Percentiles rank a stretch among this genome's conserved stretches.
Evolutionary conservation across 2,888 invertebrate genomes (phyloP).

Genomic region (Seladonia tumulorum): DNA sequence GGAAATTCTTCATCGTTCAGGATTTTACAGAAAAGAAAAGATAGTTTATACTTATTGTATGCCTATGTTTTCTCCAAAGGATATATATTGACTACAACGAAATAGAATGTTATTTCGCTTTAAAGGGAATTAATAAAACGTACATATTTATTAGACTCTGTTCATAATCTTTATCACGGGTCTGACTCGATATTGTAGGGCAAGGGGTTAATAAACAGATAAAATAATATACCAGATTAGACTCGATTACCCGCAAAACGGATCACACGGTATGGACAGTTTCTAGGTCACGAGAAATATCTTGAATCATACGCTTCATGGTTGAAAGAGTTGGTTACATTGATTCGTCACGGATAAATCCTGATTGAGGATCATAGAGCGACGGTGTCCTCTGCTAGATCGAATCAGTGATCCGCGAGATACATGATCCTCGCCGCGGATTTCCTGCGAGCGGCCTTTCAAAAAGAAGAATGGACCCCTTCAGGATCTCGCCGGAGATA

Average conservation of each 20-base stretch:
- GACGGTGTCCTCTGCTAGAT: neutral
- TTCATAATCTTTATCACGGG: too few species aligned
- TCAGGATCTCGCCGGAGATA: conserved; percentile 46
- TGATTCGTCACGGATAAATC: neutral
- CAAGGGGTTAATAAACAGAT: too few species aligned
- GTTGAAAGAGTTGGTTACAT: neutral
- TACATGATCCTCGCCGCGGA: conserved; percentile 21
- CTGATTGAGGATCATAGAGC: neutral
- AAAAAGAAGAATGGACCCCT: conserved; percentile 46
- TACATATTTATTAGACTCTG: too few species aligned
- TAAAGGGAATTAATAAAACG: too few species aligned
- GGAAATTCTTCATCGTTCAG: too few species aligned
- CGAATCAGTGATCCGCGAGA: neutral
- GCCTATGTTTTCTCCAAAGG: too few species aligned
- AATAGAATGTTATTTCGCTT: too few species aligned
- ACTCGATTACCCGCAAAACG: neutral
- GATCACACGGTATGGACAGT: neutral
- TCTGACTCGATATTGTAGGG: too few species aligned
- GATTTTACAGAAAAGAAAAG: too few species aligned
- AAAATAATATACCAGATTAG: too few species aligned
- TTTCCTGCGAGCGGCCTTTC: conserved; percentile 32
- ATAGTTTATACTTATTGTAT: too few species aligned
- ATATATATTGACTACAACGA: too few species aligned
- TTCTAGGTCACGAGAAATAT: neutral
- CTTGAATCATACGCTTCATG: neutral